Conservation (phyloP, 1,140 invertebrate species). For the Drosophila lowei region DNA sequence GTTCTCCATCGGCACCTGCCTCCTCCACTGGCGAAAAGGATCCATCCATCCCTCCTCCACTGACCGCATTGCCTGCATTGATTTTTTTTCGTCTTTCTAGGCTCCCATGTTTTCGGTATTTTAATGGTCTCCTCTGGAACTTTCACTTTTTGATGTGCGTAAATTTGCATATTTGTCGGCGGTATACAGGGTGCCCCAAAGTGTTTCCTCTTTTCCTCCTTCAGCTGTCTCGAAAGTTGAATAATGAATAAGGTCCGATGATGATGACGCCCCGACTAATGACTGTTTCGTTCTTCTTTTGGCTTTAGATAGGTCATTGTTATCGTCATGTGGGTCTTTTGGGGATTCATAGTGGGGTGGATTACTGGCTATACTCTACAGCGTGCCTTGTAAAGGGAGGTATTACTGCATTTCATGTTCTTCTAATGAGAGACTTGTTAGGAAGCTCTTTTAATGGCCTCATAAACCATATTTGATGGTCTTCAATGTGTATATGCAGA, state of each 20-base stretch:
- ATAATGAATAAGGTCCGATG: conserved; percentile 42
- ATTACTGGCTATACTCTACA: no score
- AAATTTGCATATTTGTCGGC: conserved; percentile 64
- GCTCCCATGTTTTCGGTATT: conserved; percentile 42
- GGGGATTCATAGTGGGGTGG: no score
- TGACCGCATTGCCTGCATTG: conserved; percentile 57
- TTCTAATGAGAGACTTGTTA: not conserved
- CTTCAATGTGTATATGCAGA: conserved; percentile 4
- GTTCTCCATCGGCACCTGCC: conserved; percentile 7
- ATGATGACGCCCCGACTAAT: conserved; percentile 42
- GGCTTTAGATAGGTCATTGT: conserved; percentile 40
- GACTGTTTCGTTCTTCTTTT: conserved; percentile 21
- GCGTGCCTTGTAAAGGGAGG: no score
- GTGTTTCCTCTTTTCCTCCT: not conserved
- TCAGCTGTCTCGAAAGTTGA: conserved; percentile 41
- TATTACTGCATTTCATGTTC: not conserved
- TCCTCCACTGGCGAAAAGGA: not conserved
- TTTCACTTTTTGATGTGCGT: conserved; percentile 68
- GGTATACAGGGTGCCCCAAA: conserved; percentile 26
- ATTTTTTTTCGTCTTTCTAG: conserved; percentile 47
- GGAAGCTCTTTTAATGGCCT: conserved; percentile 2
- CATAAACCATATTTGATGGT: conserved; percentile 22
- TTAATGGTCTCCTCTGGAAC: conserved; percentile 42
- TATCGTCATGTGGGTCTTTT: conserved; percentile 15
- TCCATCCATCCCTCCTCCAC: conserved; percentile 6